phyloP scores from a whole-genome alignment of 1,140 invertebrate species.

The Thaumetopoea pityocampa region DNA sequence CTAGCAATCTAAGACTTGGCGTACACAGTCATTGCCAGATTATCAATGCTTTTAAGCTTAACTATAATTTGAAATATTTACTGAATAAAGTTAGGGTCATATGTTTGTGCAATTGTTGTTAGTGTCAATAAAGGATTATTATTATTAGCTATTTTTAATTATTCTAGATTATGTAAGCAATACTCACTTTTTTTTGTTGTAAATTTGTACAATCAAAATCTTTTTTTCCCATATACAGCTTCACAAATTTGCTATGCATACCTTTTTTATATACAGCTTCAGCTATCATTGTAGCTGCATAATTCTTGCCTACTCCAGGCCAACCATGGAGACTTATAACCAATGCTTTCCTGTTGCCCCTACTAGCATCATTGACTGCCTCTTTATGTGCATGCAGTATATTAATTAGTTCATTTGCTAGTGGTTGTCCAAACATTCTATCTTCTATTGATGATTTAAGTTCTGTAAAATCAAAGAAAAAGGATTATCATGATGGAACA shows the following conservation, averaged over 20 bases:
- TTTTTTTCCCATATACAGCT: conserved; percentile 87
- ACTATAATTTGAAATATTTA: no score
- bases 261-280: conserved; percentile 85
- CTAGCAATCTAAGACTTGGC: no score
- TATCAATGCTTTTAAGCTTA: no score
- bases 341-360: conserved; percentile 80
- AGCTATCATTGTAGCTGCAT: conserved; percentile 88
- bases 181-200: conserved; percentile 48
- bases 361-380: conserved; percentile 66
- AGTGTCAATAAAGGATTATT: no score
- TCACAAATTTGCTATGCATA: conserved; percentile 85
- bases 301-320: conserved; percentile 92
- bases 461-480: conserved; percentile 39
- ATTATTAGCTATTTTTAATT: not conserved
- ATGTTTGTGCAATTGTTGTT: no score
- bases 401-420: conserved; percentile 76
- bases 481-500: no score
- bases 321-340: conserved; percentile 88
- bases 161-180: not conserved
- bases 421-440: conserved; percentile 81
- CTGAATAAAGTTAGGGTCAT: no score
- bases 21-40: no score
- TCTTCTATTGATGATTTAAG: conserved; percentile 45
- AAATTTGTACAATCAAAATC: conserved; percentile 80
- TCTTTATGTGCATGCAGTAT: conserved; percentile 73